Evolutionary conservation across 2,797 vertebrate genomes (phyloP), one percentile per base, ranked within the genome.

Genomic region (Urocyon cinereoargenteus): DNA sequence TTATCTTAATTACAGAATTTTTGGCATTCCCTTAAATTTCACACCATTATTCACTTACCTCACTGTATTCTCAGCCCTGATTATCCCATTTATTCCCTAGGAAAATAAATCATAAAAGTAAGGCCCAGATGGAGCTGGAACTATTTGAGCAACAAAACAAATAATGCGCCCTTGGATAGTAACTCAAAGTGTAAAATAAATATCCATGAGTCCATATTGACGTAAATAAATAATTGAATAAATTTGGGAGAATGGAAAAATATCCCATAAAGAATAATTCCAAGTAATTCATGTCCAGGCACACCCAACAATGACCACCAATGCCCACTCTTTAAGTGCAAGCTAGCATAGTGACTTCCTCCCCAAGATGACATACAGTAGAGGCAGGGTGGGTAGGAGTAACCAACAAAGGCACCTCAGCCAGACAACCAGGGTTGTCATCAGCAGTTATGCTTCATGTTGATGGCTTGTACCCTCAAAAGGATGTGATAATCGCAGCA

Each of bases 71-170:
- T 83, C n/a, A 51, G 34, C n/a, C 45, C 79, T 82, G 64, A 94
- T 78, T n/a, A 72, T 53, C 62, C 78, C 31, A 87, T 85, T 86
- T 64, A 94, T 87, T 87, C 40, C 72, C 92, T 73, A 45, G 24
- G n/a, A 89, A 94, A 91, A 86, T 24, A 77, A 94, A 57, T 90
- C 87, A 72, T 61, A 85, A 85, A 28, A 55, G 5, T 21, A 57
- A 82, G 45, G 72, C 55, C 79, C 92, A 31, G 26, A 81, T 84
- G 61, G 91, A 95, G 31, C 81, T 70, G 28, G 81, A 78, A 91
- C 40, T 86, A 84, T 83, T 4, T 57, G 90, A 96, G 55, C 36
- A 88, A 79, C 55, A 87, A 89, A 77, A 96, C 92, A 82, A 96
- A 95, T 81, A 94, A 94, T 62, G 55, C 31, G 86, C 79, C 49